Conservation (phyloP, 2,888 invertebrate species). For the Acanthococcus lagerstroemiae region DNA sequence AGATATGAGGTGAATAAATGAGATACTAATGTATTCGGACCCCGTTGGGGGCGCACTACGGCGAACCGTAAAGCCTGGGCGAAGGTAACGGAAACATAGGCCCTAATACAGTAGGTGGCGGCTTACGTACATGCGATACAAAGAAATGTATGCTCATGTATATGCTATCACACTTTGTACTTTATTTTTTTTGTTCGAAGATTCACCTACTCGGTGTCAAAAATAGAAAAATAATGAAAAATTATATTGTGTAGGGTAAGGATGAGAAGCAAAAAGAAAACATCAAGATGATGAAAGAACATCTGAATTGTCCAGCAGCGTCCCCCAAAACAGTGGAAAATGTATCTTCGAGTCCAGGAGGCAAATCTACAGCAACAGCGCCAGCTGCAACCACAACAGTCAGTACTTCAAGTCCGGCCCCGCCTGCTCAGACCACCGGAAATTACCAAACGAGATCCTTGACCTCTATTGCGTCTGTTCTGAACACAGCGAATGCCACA, state of each 20-base stretch:
- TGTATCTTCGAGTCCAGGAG: not conserved
- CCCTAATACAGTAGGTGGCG: no score
- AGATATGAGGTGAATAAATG: no score
- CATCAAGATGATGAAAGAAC: constrained; percentile 12
- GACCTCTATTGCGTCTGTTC: not conserved
- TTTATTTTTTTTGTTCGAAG: no score
- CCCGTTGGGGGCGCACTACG: no score
- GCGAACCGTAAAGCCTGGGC: no score
- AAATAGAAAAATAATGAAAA: no score
- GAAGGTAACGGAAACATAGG: no score
- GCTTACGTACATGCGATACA: no score
- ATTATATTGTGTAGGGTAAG: constrained; percentile 13
- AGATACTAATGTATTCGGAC: no score
- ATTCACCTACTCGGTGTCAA: no score
- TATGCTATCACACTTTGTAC: no score
- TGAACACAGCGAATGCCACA: not conserved
- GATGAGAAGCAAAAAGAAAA: constrained; percentile 11
- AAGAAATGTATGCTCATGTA: no score
- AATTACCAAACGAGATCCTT: not conserved
- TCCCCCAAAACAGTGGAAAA: not conserved
- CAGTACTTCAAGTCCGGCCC: not conserved
- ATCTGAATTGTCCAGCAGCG: not conserved
- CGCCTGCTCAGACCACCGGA: not conserved
- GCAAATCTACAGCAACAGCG: not conserved
- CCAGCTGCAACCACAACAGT: not conserved